These are phyloP conservation scores for Anguilla megastoma DNA, from an alignment of 2,797 vertebrate species.

Conservation along the genomic window DNA sequence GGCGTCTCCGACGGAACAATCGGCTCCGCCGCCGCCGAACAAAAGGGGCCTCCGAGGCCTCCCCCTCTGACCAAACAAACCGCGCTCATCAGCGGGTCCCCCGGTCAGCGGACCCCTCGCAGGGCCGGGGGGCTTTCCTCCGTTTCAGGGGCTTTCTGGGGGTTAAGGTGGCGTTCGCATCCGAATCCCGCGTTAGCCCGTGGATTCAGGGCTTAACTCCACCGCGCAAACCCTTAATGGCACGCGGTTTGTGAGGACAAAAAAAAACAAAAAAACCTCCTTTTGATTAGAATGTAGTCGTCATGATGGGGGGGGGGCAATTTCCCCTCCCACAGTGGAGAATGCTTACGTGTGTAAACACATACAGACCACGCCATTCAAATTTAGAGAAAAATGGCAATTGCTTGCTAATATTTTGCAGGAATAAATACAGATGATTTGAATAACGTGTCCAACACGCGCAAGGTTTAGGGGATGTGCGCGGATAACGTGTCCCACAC, in stretches of 20 bases:
- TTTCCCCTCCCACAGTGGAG: neutral
- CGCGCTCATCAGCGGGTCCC: neutral
- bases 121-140: neutral
- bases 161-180: neutral
- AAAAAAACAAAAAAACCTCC: neutral
- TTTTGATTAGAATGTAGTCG: neutral
- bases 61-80: neutral
- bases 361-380: neutral
- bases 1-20: neutral
- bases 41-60: constrained; percentile 7
- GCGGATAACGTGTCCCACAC: neutral
- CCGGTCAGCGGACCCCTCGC: neutral
- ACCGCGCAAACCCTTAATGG: neutral
- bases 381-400: neutral
- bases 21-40: constrained; percentile 2
- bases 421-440: neutral
- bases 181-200: neutral
- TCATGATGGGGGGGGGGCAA: neutral
- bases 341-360: neutral
- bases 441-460: neutral
- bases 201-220: neutral
- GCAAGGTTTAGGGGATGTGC: neutral
- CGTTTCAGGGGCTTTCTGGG: neutral
- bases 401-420: neutral
- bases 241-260: neutral